These are phyloP conservation scores for Chloropsis hardwickii DNA, from an alignment of 2,113 vertebrate species.

Conservation along the genomic window DNA sequence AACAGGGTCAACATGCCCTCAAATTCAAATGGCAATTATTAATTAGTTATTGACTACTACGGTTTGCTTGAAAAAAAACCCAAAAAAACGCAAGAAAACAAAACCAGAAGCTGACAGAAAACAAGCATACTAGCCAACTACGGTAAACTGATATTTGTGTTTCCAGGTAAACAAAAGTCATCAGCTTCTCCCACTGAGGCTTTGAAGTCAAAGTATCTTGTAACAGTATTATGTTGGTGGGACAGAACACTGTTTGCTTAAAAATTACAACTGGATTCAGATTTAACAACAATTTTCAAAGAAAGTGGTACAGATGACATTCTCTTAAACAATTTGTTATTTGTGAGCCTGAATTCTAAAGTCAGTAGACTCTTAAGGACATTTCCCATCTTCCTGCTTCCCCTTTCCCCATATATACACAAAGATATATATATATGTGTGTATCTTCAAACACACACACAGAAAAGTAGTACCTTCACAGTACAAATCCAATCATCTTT, in stretches of 20 bases:
- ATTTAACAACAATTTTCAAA: neutral
- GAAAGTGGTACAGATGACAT: neutral
- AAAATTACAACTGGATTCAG: neutral
- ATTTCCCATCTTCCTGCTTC: neutral
- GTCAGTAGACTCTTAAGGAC: neutral
- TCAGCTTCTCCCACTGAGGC: neutral
- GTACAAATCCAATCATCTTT: neutral
- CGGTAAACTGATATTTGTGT: neutral
- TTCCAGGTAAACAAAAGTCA: conserved; percentile 22
- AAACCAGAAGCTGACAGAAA: neutral
- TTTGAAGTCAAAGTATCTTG: neutral
- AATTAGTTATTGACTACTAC: neutral
- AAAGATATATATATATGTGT: neutral
- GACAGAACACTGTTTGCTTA: neutral
- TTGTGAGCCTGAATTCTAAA: neutral
- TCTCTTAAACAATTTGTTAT: neutral
- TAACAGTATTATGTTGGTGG: neutral
- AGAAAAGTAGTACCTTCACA: conserved; percentile 18
- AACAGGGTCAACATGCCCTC: neutral
- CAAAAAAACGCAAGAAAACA: neutral
- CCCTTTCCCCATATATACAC: neutral
- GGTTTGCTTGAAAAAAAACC: neutral
- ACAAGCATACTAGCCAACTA: neutral
- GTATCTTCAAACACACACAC: neutral
- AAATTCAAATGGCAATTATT: neutral